Evolutionary conservation across 1,140 invertebrate genomes (phyloP).

Genomic region (Dreissena rostriformis): DNA sequence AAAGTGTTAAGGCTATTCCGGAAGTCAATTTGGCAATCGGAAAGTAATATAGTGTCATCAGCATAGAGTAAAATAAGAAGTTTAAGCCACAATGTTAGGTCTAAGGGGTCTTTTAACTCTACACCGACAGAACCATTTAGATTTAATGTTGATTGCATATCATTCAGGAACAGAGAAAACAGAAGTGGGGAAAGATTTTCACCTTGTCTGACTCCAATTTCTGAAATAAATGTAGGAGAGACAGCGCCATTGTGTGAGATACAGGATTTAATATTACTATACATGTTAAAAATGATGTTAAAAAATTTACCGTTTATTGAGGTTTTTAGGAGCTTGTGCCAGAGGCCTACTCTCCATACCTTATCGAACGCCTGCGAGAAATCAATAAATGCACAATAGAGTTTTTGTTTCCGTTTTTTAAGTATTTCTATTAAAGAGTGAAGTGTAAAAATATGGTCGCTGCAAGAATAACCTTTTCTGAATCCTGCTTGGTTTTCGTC

Average conservation of each 20-base stretch:
- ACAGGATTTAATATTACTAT: conserved; percentile 30
- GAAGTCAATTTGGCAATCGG: conserved; percentile 14
- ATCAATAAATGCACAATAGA: conserved; percentile 46
- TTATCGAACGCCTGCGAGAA: conserved; percentile 37
- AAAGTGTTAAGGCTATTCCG: neutral
- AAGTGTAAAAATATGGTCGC: conserved; percentile 33
- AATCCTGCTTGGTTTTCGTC: conserved; percentile 30
- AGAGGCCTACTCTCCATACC: no score
- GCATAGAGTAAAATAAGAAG: conserved; percentile 22
- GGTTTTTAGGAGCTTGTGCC: no score
- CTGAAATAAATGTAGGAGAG: conserved; percentile 8
- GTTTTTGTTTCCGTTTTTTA: conserved; percentile 30
- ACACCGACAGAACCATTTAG: neutral
- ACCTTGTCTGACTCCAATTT: conserved; percentile 39
- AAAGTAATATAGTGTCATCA: conserved; percentile 43
- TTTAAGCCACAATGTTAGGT: conserved; percentile 16
- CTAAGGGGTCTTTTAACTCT: conserved; percentile 3
- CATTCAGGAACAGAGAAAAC: conserved; percentile 24
- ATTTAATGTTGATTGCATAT: neutral
- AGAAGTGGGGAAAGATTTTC: conserved; percentile 20
- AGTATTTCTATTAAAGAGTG: conserved; percentile 7
- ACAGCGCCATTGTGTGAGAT: neutral
- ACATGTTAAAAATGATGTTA: conserved; percentile 44
- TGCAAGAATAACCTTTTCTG: conserved; percentile 5
- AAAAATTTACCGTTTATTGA: conserved; percentile 35